Percentiles rank a stretch among this genome's conserved stretches.
phyloP scores from a whole-genome alignment of 2,113 vertebrate genomes.

The Damaliscus lunatus region DNA sequence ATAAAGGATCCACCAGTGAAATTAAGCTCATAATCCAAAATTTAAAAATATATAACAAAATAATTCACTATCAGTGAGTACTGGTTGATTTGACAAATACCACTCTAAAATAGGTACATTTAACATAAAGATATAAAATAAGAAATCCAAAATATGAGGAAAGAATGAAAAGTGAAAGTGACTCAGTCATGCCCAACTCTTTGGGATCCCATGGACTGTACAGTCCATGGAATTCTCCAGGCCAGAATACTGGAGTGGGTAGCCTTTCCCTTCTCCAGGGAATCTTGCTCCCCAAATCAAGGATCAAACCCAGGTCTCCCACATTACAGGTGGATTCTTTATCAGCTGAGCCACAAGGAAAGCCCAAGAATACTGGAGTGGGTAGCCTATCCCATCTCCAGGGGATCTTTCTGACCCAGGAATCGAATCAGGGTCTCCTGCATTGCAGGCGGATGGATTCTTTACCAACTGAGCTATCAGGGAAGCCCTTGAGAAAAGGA shows the following conservation, averaged over 20 bases:
- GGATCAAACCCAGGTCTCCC: neutral
- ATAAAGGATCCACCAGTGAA: neutral
- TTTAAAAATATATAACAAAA: neutral
- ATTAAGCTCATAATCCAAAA: neutral
- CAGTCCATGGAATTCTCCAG: neutral
- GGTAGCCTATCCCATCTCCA: neutral
- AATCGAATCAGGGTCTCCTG: neutral
- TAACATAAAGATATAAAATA: neutral
- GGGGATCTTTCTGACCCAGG: neutral
- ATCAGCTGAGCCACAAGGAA: neutral
- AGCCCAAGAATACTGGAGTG: neutral
- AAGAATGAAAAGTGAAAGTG: neutral
- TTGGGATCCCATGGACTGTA: neutral
- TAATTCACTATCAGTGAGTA: neutral
- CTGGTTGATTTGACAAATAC: neutral
- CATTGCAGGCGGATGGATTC: rapidly evolving
- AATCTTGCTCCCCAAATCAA: neutral
- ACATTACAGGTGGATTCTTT: neutral
- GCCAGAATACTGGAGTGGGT: neutral
- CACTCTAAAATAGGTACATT: neutral
- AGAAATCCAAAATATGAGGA: neutral
- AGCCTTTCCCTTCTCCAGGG: neutral
- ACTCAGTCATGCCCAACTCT: neutral
- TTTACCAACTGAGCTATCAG: neutral
- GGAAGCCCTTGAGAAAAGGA: neutral